Evolutionary conservation across 2,888 invertebrate genomes (phyloP).

Genomic region (Drosophila dives): DNA sequence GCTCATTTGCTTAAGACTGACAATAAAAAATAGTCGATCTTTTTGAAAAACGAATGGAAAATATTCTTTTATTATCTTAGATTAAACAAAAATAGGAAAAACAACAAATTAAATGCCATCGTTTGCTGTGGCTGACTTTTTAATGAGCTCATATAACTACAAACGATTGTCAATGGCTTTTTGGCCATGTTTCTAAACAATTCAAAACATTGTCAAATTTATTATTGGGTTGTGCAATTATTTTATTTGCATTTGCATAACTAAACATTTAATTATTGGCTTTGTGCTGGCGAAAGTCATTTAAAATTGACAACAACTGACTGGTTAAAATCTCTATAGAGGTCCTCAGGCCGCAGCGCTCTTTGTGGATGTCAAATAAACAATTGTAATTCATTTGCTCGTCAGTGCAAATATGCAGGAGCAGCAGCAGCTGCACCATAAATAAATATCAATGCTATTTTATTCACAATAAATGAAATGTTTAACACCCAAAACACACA

Average conservation of each 20-base stretch:
- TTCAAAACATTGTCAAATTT: constrained; percentile 8
- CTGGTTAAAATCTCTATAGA: neutral
- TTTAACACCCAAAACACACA: neutral
- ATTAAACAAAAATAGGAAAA: neutral
- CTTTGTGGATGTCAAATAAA: constrained; percentile 45
- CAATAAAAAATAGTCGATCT: neutral
- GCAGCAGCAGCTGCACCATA: constrained; percentile 29
- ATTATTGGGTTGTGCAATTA: constrained; percentile 24
- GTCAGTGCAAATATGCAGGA: constrained; percentile 47
- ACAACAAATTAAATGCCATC: neutral
- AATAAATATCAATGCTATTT: constrained; percentile 50
- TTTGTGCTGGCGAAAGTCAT: constrained; percentile 62
- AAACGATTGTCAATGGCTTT: neutral
- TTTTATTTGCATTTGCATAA: constrained; percentile 65
- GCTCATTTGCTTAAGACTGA: neutral
- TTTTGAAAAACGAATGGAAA: neutral
- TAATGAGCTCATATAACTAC: constrained; percentile 3
- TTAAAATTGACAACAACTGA: constrained; percentile 61
- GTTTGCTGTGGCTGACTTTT: constrained; percentile 21
- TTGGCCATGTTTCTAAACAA: constrained; percentile 11
- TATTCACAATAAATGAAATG: constrained; percentile 50
- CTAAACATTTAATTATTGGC: constrained; percentile 75
- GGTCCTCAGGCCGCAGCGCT: neutral
- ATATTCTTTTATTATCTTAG: neutral
- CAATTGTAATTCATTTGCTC: constrained; percentile 64